Base-by-base conservation (phyloP, 2,888 invertebrate species). In the Galeopsomyia nigrocyanea region DNA sequence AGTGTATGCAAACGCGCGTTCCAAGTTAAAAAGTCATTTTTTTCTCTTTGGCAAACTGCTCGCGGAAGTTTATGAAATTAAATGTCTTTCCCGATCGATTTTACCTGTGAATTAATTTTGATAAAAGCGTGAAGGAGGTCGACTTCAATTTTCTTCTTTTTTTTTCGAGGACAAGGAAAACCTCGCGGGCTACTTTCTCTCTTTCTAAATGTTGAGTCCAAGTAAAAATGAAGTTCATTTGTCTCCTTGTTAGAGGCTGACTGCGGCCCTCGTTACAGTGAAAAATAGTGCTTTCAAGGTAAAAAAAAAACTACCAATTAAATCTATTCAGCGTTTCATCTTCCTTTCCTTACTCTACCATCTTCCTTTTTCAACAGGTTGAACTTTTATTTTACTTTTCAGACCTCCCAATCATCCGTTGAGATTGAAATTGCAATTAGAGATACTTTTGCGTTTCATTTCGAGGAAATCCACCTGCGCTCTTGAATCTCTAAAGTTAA, bases 261-360 rank as follows among this genome's bases (percentile, higher is more conserved):
- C 53, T 58, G 60, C 17, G 7, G 10, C 19, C 50, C 55, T 61
- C 68, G 47, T 68, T 68, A 61, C 14, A 46, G 61, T 68, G 53
- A 68, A 61, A 68, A 55, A 68, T 68, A 21, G 50, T 14, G 17
- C 61, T 61, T 61, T 39, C 10, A 13, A 39, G 10, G 31, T n/a
- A n/a, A n/a, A n/a, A 66, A 51, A 47, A 61, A 68, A 61, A 61
- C 16, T 68, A 50, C 60, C 53, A 68, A 61, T 68, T 68, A 46
- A 60, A 61, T 68, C 61, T 53, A 61, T 68, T 61, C 26, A 22
- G 47, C 26, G 21, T 55, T 61, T 68, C 47, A 47, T 31, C 22
- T 56, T 47, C n/a, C 21, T 46, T n/a, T 49, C 3, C 39, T 66
- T 26, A 26, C 26, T 46, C 39, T 65, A 10, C 39, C 39, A 1